Evolutionary conservation across 2,113 vertebrate genomes (phyloP), one percentile per base, ranked within the genome.

Genomic region (Nothoprocta pentlandii): DNA sequence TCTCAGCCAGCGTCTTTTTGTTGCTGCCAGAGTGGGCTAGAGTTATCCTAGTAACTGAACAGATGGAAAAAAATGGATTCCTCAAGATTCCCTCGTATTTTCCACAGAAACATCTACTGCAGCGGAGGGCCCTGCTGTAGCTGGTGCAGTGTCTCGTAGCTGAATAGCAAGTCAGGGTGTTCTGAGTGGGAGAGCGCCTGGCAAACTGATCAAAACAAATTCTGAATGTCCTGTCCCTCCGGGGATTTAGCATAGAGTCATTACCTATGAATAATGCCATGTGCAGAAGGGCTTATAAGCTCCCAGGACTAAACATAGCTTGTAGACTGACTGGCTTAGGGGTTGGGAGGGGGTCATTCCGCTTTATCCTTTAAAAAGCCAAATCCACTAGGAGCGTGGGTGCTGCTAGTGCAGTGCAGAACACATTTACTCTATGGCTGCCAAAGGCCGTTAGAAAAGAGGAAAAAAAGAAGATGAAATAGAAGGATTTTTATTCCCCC

Each of bases 191-290:
- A 59, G 20, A 84, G 79, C 86, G 80, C 83, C 62, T 94, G 92
- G 61, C 92, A 86, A 86, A 93, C 11, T 88, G 87, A 94, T 94
- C 67, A 94, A 70, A 62, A 46, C 42, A 70, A 92, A 92, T 71
- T 26, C 91, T 56, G 85, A 62, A 77, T 81, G 93, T 92, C 91
- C 94, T 84, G 84, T 91, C 44, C 82, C 92, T n/a, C 54, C 19
- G 71, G 59, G 84, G 91, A 94, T 92, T 96, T 95, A 85, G 88
- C 77, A 25, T 26, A 86, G 44, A 95, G 95, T 51, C 88, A 79
- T 94, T 71, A 56, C 76, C 88, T 89, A 97, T 96, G 95, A 96
- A 95, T 96, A 96, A 93, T 86, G 89, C 46, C 46, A 14, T 54
- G 84, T 61, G 53, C 83, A 85, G 70, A 93, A 96, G 73, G 59